Conservation (phyloP, 2,113 vertebrate species). For the Nycticryphes semicollaris region DNA sequence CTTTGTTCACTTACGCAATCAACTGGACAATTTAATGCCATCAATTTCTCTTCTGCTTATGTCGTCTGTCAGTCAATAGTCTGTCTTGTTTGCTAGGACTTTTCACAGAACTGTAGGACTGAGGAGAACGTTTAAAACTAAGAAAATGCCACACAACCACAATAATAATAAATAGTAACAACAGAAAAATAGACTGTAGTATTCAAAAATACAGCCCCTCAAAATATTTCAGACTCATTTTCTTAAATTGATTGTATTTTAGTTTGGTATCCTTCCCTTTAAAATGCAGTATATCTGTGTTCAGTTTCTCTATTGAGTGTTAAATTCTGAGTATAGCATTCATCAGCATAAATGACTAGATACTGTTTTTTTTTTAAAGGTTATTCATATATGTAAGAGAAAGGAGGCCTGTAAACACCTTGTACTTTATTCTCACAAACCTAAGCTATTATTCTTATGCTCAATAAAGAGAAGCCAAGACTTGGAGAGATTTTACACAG, state of each 20-base stretch:
- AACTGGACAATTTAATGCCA: neutral
- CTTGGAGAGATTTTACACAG: neutral
- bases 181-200: neutral
- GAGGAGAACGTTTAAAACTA: neutral
- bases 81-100: neutral
- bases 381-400: neutral
- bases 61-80: slow-evolving; percentile 23
- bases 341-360: neutral
- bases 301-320: neutral
- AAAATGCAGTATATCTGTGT: neutral
- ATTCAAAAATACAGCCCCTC: neutral
- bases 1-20: neutral
- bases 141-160: neutral
- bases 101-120: neutral
- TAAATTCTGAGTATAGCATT: neutral
- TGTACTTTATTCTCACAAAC: neutral
- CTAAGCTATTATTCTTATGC: neutral
- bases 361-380: neutral
- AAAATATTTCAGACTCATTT: neutral
- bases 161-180: neutral
- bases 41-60: neutral
- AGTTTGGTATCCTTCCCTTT: neutral
- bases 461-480: neutral
- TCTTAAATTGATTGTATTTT: neutral
- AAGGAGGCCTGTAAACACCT: neutral